Conservation (phyloP, 2,113 vertebrate species). For the Casuarius casuarius region DNA sequence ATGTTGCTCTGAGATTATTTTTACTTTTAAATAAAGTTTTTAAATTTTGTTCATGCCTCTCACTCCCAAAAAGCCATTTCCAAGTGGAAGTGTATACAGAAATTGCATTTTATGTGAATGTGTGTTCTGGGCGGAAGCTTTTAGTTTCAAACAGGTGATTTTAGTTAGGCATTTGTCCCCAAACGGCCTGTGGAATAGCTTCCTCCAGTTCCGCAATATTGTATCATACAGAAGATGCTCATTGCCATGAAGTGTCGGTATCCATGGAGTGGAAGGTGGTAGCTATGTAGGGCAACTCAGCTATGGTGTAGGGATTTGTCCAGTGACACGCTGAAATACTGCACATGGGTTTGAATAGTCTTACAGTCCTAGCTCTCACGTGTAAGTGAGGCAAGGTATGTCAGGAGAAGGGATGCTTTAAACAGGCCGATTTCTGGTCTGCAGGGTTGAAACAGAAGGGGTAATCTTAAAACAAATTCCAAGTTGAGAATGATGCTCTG, state of each 20-base stretch:
- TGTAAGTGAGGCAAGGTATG: neutral
- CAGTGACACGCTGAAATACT: neutral
- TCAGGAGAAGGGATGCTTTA: neutral
- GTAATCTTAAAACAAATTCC: neutral
- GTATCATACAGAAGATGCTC: neutral
- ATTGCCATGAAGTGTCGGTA: neutral
- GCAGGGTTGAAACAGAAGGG: neutral
- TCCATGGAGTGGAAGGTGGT: neutral
- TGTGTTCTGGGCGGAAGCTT: neutral
- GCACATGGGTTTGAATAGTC: neutral
- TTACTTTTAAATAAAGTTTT: neutral
- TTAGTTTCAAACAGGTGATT: neutral
- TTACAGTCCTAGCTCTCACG: accelerated
- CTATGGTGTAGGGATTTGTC: neutral
- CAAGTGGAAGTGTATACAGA: neutral
- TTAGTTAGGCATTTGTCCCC: neutral
- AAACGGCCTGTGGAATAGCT: neutral
- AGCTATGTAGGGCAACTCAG: neutral
- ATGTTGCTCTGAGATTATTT: neutral
- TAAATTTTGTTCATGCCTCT: neutral
- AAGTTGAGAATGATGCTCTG: neutral
- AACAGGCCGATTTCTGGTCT: neutral
- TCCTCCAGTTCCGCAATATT: neutral
- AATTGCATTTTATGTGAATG: neutral
- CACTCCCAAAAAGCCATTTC: neutral